These are phyloP conservation scores for Gobionotothen gibberifrons DNA, from an alignment of 2,797 vertebrate species.

Conservation along the genomic window DNA sequence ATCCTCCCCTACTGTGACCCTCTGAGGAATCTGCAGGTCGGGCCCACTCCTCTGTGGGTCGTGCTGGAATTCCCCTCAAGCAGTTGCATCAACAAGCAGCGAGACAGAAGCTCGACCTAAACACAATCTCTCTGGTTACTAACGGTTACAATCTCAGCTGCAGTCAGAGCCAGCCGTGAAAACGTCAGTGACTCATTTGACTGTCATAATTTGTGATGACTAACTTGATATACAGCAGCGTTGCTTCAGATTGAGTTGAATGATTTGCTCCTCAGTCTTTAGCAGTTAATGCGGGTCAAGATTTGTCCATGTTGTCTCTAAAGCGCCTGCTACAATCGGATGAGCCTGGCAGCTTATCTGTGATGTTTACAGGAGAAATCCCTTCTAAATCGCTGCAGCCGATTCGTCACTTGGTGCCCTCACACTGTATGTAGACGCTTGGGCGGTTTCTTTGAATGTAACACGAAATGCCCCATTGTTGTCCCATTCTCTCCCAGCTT, in stretches of 20 bases:
- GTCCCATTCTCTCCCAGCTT: conserved; percentile 15
- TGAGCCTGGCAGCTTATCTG: conserved; percentile 34
- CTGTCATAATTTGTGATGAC: conserved; percentile 21
- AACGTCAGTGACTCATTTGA: conserved; percentile 9
- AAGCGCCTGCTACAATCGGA: conserved; percentile 31
- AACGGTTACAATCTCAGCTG: conserved; percentile 22
- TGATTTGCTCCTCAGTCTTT: conserved; percentile 3
- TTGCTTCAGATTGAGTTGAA: not conserved
- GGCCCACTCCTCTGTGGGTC: conserved; percentile 60
- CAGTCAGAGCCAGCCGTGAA: conserved; percentile 19
- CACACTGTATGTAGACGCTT: conserved; percentile 7
- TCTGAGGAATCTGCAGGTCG: conserved; percentile 70
- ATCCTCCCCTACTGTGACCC: conserved; percentile 75
- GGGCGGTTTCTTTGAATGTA: not conserved
- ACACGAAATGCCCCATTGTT: conserved; percentile 16
- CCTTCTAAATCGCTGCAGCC: not conserved
- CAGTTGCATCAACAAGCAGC: conserved; percentile 78
- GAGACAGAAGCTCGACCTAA: conserved; percentile 48
- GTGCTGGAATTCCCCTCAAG: conserved; percentile 75
- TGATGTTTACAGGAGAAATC: conserved; percentile 6
- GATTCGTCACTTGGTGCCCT: not conserved
- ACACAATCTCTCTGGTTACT: conserved; percentile 39
- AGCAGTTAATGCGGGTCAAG: conserved; percentile 26
- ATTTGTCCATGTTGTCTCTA: conserved; percentile 21
- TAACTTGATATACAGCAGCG: not conserved